These are phyloP conservation scores for Lordiphosa stackelbergi DNA, from an alignment of 1,140 invertebrate species.

Conservation along the genomic window DNA sequence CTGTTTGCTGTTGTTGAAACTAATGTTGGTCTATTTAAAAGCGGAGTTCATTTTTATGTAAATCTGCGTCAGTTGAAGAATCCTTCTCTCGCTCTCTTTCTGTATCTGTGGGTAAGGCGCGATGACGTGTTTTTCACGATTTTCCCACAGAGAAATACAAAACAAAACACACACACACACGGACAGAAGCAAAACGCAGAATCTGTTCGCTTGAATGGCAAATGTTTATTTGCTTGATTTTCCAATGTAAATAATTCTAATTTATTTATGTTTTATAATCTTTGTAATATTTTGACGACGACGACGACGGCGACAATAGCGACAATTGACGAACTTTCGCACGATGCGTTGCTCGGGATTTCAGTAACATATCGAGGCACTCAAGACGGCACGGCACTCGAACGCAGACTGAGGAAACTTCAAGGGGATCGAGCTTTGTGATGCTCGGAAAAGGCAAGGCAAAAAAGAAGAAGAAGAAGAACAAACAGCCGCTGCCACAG, in stretches of 20 bases:
- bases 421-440: conserved; percentile 14
- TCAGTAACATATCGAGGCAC: conserved; percentile 56
- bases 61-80: conserved; percentile 3
- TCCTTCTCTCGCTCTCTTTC: conserved; percentile 1
- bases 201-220: not conserved
- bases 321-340: conserved; percentile 25
- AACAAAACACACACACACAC: conserved; percentile 19
- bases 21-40: not conserved
- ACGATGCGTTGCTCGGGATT: conserved; percentile 30
- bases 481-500: not conserved
- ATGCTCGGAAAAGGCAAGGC: conserved; percentile 9
- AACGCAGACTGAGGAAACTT: conserved; percentile 52
- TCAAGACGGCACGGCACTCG: conserved; percentile 59
- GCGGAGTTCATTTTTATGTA: not conserved
- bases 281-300: conserved; percentile 8
- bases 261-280: not conserved
- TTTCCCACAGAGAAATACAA: conserved; percentile 20
- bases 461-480: conserved; percentile 3
- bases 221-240: conserved; percentile 22
- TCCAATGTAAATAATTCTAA: conserved; percentile 1
- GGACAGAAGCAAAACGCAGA: conserved; percentile 10
- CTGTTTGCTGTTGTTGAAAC: not conserved
- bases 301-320: conserved; percentile 8
- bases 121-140: conserved; percentile 56
- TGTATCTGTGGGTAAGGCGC: conserved; percentile 12